These are phyloP conservation scores for Ganaspis brasiliensis DNA, from an alignment of 2,888 invertebrate genomes.

Conservation along the genomic window DNA sequence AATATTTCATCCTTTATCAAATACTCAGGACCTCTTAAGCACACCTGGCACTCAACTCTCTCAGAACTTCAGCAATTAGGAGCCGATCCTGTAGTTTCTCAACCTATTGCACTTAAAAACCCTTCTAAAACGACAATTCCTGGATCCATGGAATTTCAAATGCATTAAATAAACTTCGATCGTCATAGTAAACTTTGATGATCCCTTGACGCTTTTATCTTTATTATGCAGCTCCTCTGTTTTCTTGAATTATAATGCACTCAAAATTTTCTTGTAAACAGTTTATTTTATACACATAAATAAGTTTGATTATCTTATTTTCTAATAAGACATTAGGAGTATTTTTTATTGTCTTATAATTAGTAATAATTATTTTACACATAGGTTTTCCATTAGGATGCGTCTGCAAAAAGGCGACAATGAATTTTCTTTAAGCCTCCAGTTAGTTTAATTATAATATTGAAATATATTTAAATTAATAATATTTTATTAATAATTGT, in stretches of 20 bases:
- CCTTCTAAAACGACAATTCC: neutral
- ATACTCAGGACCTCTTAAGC: slow-evolving; percentile 46
- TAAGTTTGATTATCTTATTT: too few species aligned
- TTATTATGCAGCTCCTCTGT: neutral
- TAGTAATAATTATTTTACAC: too few species aligned
- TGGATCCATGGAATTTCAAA: slow-evolving; percentile 9
- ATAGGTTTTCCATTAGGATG: too few species aligned
- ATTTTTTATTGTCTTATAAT: too few species aligned
- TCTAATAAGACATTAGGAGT: too few species aligned
- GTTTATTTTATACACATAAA: too few species aligned
- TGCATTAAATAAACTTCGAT: slow-evolving; percentile 24
- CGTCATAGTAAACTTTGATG: neutral
- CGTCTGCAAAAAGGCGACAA: too few species aligned
- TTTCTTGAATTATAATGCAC: neutral
- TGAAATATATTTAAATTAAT: too few species aligned
- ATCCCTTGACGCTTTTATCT: neutral
- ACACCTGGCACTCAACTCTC: slow-evolving; percentile 49
- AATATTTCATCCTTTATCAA: slow-evolving; percentile 44
- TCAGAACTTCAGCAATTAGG: slow-evolving; percentile 56
- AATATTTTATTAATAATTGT: too few species aligned
- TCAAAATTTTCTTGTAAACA: neutral
- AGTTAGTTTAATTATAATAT: too few species aligned
- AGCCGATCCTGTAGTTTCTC: slow-evolving; percentile 31
- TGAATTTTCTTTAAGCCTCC: too few species aligned
- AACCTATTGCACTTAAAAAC: slow-evolving; percentile 22